phyloP scores from a whole-genome alignment of 2,888 invertebrate species.

The Orthosia cruda region DNA sequence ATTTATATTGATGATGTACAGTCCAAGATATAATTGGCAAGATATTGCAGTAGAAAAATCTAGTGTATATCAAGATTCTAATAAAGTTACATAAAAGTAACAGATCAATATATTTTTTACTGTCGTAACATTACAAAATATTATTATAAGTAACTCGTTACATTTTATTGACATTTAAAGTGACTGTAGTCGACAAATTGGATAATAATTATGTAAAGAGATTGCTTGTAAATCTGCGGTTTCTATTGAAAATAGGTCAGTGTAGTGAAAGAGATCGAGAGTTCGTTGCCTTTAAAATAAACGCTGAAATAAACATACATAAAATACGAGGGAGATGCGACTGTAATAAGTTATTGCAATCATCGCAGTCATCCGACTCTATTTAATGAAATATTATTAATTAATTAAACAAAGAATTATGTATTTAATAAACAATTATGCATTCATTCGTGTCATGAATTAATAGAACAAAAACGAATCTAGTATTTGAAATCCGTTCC shows the following conservation, averaged over 20 bases:
- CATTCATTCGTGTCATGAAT: background rate
- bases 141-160: background rate
- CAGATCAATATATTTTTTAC: background rate
- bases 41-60: too few relatives aligned
- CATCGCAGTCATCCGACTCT: too few relatives aligned
- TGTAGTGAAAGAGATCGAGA: constrained; percentile 8
- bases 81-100: constrained; percentile 17
- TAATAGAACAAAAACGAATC: background rate
- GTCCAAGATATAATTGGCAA: too few relatives aligned
- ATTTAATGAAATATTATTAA: too few relatives aligned
- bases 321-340: background rate
- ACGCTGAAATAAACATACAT: background rate
- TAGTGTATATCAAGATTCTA: background rate
- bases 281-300: background rate
- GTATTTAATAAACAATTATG: background rate
- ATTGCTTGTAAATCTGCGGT: background rate
- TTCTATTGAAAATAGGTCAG: constrained; percentile 24
- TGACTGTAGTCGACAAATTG: constrained; percentile 27
- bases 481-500: background rate
- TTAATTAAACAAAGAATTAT: too few relatives aligned
- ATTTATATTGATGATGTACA: too few relatives aligned
- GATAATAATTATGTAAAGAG: constrained; percentile 42
- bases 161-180: constrained; percentile 48
- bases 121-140: constrained; percentile 35
- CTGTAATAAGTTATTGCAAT: too few relatives aligned